Base-by-base conservation (phyloP, 1,140 invertebrate species). In the Drosophila carrolli region DNA sequence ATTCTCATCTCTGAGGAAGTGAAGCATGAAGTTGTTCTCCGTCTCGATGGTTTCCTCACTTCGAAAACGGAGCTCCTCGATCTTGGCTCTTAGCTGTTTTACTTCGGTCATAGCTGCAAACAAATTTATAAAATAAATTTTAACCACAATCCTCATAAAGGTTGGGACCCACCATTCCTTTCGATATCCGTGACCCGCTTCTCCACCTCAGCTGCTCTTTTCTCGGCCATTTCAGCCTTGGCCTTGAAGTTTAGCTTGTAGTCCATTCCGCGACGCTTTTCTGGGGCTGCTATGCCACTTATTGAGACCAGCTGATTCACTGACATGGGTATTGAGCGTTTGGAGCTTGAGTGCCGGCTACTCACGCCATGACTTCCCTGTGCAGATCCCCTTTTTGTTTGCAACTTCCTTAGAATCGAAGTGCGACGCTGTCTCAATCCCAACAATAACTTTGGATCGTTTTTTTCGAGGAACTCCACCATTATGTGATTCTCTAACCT, bases 221-320 rank as follows among this genome's bases (percentile, higher is more conserved):
- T 92, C 41, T 92, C 91, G 1, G 91, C 91, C 75, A 92, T 68
- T 23, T 92, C 91, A 1, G 84, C 78, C 50, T 92, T 92, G 41
- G 88, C 72, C 50, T 89, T 89, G 56, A 57, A 90, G 35, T 92
- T 92, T 0, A 92, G 53, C n/a, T 65, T 83, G 5, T 70, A 68
- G 0, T 92, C 91, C 0, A 60, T 8, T 5, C 13, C 32, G n/a
- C 82, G 81, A 2, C 84, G 84, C 38, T 63, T 61, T 7, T 68
- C 65, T 5, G 47, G 38, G 2, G 48, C 51, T 0, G 4, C 61
- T 3, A 3, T 10, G 8, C n/a, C 29, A 4, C 40, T 48, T 40
- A 83, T 38, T 4, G 75, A 44, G 1, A 14, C 47, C 13, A 70
- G 1, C 3, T 56, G 65, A 6, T 55, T 63, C 5, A 61, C 40